Evolutionary conservation across 1,140 invertebrate species (phyloP).

Genomic region (Caenorhabditis brenneri): DNA sequence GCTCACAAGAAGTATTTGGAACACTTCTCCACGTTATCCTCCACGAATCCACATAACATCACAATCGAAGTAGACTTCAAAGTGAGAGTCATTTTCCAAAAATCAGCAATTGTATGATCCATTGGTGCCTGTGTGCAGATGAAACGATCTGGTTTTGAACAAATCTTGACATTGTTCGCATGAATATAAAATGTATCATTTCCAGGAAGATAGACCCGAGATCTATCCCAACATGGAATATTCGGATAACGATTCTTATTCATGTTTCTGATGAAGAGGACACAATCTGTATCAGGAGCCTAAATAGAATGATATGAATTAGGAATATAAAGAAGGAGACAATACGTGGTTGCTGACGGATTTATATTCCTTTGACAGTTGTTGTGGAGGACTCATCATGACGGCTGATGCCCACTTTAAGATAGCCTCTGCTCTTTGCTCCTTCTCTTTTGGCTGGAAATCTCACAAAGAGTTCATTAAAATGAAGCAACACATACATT

Average conservation of each 20-base stretch:
- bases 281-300: background rate
- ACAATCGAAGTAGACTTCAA: slow-evolving; percentile 1
- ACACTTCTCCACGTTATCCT: background rate
- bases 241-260: background rate
- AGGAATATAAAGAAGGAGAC: background rate
- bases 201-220: background rate
- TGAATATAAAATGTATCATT: slow-evolving; percentile 15
- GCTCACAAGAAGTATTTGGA: background rate
- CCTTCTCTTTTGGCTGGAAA: background rate
- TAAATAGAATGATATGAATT: background rate
- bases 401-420: background rate
- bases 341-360: background rate
- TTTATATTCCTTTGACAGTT: background rate
- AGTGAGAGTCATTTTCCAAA: background rate
- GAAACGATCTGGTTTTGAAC: background rate
- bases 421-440: background rate
- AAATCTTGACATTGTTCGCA: slow-evolving; percentile 2
- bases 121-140: background rate
- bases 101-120: background rate
- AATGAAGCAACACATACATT: background rate
- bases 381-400: background rate
- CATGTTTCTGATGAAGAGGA: background rate
- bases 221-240: background rate
- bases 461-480: background rate
- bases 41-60: background rate